Conservation (phyloP, 2,888 invertebrate genomes). For the Mythimna ferrago region DNA sequence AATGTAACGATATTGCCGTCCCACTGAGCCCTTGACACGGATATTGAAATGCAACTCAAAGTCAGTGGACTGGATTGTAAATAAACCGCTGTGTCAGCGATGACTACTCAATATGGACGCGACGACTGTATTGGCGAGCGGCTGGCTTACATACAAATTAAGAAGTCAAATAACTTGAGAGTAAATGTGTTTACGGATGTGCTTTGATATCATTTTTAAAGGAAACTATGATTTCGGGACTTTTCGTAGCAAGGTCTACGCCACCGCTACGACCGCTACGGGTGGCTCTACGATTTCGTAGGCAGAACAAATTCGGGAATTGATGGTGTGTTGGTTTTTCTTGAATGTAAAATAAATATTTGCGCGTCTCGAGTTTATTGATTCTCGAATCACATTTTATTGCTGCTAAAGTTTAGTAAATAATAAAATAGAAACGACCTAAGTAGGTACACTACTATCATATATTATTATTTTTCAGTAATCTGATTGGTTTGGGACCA, state of each 20-base stretch:
- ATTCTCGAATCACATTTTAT: conserved; percentile 12
- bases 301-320: conserved; percentile 1
- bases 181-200: conserved; percentile 47
- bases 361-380: conserved; percentile 18
- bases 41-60: conserved; percentile 77
- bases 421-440: neutral
- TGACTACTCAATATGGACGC: conserved; percentile 71
- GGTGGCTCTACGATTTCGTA: conserved; percentile 21
- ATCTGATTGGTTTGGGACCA: conserved; percentile 9
- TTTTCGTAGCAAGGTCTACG: conserved; percentile 46
- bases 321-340: neutral
- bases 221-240: conserved; percentile 6
- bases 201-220: conserved; percentile 24
- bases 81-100: conserved; percentile 70
- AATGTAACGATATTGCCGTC: conserved; percentile 60
- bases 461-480: neutral
- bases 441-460: neutral
- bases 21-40: conserved; percentile 76
- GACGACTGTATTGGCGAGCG: conserved; percentile 55
- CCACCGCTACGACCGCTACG: conserved; percentile 38
- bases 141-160: conserved; percentile 48
- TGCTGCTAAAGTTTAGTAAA: conserved; percentile 4
- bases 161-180: conserved; percentile 47
- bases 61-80: conserved; percentile 74
- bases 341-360: conserved; percentile 23